Evolutionary conservation across 2,113 vertebrate species (phyloP).

Genomic region (Ivindomyrus marchei): DNA sequence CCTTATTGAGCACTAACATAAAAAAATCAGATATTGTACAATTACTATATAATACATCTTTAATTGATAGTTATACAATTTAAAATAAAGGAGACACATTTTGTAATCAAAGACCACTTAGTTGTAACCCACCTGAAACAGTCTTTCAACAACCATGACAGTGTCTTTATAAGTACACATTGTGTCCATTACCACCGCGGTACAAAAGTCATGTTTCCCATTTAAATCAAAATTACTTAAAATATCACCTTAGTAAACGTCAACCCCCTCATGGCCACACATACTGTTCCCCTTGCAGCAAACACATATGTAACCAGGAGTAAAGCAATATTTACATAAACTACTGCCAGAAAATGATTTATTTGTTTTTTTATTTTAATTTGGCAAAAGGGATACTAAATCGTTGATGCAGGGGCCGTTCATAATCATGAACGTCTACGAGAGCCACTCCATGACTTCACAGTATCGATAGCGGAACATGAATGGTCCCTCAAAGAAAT

Average conservation of each 20-base stretch:
- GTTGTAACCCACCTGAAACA: slow-evolving; percentile 14
- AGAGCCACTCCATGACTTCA: slow-evolving; percentile 2
- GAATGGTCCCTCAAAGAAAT: not conserved
- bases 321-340: slow-evolving; percentile 16
- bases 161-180: not conserved
- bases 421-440: not conserved
- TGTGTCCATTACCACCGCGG: not conserved
- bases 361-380: not conserved
- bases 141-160: not conserved
- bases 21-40: not conserved
- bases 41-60: slow-evolving; percentile 1
- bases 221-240: slow-evolving; percentile 15
- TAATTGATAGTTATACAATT: slow-evolving; percentile 9
- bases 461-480: not conserved
- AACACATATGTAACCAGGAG: slow-evolving; percentile 2
- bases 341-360: not conserved
- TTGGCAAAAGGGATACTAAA: not conserved
- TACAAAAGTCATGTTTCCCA: slow-evolving; percentile 1
- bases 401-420: not conserved
- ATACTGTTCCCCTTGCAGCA: slow-evolving; percentile 17
- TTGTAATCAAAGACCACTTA: slow-evolving; percentile 38
- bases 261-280: not conserved
- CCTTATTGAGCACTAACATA: not conserved
- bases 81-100: slow-evolving; percentile 30
- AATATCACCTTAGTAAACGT: slow-evolving; percentile 11